Conservation (phyloP, 2,797 vertebrate species). For the Oryzias dopingdopingensis region DNA sequence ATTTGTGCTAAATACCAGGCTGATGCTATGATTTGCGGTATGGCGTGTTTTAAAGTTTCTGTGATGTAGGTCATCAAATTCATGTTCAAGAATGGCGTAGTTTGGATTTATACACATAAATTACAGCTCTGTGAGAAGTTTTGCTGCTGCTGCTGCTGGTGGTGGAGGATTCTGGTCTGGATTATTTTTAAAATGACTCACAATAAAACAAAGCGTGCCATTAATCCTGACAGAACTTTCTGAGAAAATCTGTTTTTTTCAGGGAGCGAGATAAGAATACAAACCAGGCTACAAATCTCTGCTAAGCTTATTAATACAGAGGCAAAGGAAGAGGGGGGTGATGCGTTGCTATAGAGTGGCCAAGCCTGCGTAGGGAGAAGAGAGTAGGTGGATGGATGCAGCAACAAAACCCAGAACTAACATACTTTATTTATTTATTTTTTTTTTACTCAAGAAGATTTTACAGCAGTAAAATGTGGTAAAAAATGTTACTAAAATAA, state of each 20-base stretch:
- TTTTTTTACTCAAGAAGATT: neutral
- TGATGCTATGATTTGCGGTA: conserved; percentile 15
- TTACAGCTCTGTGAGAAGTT: neutral
- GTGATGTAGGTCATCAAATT: neutral
- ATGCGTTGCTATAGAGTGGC: conserved; percentile 25
- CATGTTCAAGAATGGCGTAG: neutral
- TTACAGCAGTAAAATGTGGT: neutral
- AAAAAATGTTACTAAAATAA: neutral
- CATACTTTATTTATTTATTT: conserved; percentile 4
- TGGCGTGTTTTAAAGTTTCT: neutral
- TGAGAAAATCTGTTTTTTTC: conserved; percentile 12
- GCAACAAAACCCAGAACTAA: conserved; percentile 10
- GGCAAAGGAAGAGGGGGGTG: conserved; percentile 12
- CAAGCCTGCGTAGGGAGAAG: conserved; percentile 11
- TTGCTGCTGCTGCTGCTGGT: conserved; percentile 7
- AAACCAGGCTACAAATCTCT: conserved; percentile 24
- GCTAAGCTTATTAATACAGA: conserved; percentile 9
- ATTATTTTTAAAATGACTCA: conserved; percentile 11
- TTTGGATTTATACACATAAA: neutral
- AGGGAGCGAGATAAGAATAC: conserved; percentile 11
- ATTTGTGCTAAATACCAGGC: conserved; percentile 20
- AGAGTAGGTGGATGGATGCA: conserved; percentile 16
- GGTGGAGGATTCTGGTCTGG: neutral
- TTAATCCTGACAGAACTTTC: conserved; percentile 16
- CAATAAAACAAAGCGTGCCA: conserved; percentile 19